Percentiles rank a stretch among this genome's conserved stretches.
phyloP scores from a whole-genome alignment of 2,888 invertebrate genomes.

The Micoletzkya japonica region DNA sequence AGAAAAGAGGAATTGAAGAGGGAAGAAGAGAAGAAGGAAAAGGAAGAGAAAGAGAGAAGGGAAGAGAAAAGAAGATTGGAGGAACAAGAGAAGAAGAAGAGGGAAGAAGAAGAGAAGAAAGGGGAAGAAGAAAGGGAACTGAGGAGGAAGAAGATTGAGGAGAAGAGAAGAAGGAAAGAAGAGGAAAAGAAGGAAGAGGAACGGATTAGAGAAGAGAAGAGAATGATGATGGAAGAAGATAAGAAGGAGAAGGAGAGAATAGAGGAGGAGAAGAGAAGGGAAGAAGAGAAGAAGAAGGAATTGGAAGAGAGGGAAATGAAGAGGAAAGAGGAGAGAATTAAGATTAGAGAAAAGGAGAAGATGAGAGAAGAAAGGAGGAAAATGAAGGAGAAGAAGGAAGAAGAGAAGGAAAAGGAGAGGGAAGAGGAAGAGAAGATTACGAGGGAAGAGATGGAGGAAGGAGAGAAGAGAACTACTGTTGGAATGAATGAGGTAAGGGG shows the following conservation, averaged over 20 bases:
- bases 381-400: conserved; percentile 6
- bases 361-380: neutral
- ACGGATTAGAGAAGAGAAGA: neutral
- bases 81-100: conserved; percentile 19
- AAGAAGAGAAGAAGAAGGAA: neutral
- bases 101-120: conserved; percentile 8
- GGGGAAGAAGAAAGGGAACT: conserved; percentile 1
- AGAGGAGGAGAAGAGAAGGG: neutral
- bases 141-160: neutral
- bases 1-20: neutral
- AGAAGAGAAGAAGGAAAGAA: neutral
- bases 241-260: neutral
- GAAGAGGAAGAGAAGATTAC: conserved; percentile 4
- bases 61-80: neutral
- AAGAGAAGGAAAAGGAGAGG: neutral
- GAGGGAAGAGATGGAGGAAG: neutral
- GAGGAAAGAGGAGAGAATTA: conserved; percentile 11
- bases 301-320: neutral
- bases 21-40: conserved; percentile 3
- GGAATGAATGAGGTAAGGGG: neutral
- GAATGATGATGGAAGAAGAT: conserved; percentile 1
- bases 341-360: no score
- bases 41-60: conserved; percentile 1
- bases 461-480: neutral
- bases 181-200: neutral